phyloP scores from a whole-genome alignment of 2,113 vertebrate species.

The Triplophysa tibetana region DNA sequence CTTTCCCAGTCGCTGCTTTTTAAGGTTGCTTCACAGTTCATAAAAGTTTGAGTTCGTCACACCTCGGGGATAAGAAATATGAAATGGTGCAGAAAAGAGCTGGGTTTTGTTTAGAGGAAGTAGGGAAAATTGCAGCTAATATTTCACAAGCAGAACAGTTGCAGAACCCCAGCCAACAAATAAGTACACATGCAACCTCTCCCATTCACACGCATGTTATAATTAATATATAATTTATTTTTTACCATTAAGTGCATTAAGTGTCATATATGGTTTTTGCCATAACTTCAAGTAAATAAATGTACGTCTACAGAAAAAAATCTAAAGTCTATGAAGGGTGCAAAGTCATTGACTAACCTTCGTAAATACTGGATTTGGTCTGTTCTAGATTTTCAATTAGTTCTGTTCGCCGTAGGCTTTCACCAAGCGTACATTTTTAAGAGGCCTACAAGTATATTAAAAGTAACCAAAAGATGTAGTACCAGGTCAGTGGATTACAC shows the following conservation, averaged over 20 bases:
- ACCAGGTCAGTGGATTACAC: conserved; percentile 72
- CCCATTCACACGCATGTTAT: conserved; percentile 49
- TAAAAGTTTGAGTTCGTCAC: conserved; percentile 63
- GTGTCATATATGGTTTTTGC: conserved; percentile 66
- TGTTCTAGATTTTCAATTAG: conserved; percentile 51
- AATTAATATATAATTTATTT: conserved; percentile 61
- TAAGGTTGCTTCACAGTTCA: conserved; percentile 74
- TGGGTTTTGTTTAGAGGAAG: conserved; percentile 48
- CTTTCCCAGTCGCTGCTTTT: conserved; percentile 63
- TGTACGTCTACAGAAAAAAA: conserved; percentile 62
- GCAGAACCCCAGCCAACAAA: conserved; percentile 64
- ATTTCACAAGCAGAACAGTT: conserved; percentile 56
- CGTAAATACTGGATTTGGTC: conserved; percentile 78
- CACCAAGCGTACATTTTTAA: conserved; percentile 63
- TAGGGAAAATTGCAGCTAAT: conserved; percentile 52
- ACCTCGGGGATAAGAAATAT: conserved; percentile 44
- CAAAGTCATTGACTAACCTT: conserved; percentile 71
- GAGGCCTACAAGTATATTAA: conserved; percentile 72
- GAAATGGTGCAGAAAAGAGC: conserved; percentile 46
- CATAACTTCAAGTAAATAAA: conserved; percentile 74
- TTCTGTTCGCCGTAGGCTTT: conserved; percentile 40
- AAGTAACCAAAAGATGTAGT: conserved; percentile 77
- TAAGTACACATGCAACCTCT: conserved; percentile 74
- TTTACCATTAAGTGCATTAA: conserved; percentile 71
- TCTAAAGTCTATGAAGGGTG: conserved; percentile 67